Evolutionary conservation across 2,797 vertebrate genomes (phyloP).

Genomic region (Ammospiza maritima): DNA sequence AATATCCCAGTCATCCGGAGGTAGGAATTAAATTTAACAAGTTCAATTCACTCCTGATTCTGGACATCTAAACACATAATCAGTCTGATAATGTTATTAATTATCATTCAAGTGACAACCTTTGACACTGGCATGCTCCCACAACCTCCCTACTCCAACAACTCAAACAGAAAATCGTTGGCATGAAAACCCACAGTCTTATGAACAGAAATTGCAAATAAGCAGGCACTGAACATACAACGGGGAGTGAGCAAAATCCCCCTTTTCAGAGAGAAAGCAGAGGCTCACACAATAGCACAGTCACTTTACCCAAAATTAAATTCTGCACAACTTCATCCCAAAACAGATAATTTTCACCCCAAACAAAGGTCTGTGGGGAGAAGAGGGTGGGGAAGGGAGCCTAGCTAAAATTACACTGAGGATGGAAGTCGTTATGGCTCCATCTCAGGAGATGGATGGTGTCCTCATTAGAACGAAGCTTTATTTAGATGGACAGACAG

Average conservation of each 20-base stretch:
- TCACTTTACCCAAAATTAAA: slow-evolving; percentile 41
- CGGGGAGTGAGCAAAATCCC: slow-evolving; percentile 41
- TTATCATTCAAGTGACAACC: slow-evolving; percentile 70
- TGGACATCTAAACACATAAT: slow-evolving; percentile 70
- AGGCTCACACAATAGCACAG: slow-evolving; percentile 24
- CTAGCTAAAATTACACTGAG: slow-evolving; percentile 42
- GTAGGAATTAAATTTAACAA: slow-evolving; percentile 63
- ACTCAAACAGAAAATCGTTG: slow-evolving; percentile 71
- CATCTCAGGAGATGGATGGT: slow-evolving; percentile 50
- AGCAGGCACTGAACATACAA: slow-evolving; percentile 43
- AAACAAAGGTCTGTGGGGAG: slow-evolving; percentile 34
- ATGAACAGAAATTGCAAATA: slow-evolving; percentile 65
- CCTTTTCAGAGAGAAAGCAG: slow-evolving; percentile 60
- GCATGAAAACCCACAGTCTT: slow-evolving; percentile 61
- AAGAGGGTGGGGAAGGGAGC: slow-evolving; percentile 2
- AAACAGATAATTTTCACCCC: slow-evolving; percentile 53
- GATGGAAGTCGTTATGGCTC: slow-evolving; percentile 12
- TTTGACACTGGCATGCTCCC: slow-evolving; percentile 72
- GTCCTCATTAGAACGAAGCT: slow-evolving; percentile 55
- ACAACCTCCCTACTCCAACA: slow-evolving; percentile 63
- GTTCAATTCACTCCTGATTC: slow-evolving; percentile 63
- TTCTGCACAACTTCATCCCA: slow-evolving; percentile 17
- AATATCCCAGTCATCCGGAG: slow-evolving; percentile 23
- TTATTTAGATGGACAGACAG: slow-evolving; percentile 54
- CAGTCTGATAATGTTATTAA: slow-evolving; percentile 73